Conservation (phyloP, 2,113 vertebrate genomes). For the Trichechus manatus region DNA sequence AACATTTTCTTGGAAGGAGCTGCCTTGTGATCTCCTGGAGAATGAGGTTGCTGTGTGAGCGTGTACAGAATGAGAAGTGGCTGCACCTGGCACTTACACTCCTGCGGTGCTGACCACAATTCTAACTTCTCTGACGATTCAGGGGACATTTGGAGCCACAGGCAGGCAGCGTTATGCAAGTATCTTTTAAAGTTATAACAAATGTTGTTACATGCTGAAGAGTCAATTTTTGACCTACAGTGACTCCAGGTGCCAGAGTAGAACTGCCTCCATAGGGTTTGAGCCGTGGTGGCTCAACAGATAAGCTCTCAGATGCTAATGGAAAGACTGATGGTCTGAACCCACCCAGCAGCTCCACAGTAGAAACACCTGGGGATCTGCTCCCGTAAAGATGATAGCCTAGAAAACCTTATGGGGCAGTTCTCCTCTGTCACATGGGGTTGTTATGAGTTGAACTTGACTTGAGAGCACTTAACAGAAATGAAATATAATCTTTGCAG, state of each 20-base stretch:
- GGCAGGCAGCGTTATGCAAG: background rate
- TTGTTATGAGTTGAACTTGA: too few species aligned
- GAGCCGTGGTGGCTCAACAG: too few species aligned
- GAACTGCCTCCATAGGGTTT: background rate
- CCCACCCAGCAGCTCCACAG: too few species aligned
- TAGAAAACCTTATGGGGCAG: too few species aligned
- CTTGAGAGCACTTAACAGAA: too few species aligned
- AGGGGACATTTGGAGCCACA: accelerated
- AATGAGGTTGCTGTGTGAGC: accelerated
- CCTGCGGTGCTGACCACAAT: background rate
- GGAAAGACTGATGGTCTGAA: too few species aligned
- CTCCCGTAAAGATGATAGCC: too few species aligned
- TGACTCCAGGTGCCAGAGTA: background rate
- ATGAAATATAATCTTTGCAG: too few species aligned
- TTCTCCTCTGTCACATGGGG: too few species aligned
- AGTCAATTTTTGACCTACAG: background rate
- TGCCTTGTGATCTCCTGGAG: background rate
- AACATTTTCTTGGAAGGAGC: background rate
- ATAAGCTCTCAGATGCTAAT: too few species aligned
- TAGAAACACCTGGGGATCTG: too few species aligned
- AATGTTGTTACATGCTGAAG: background rate
- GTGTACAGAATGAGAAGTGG: accelerated
- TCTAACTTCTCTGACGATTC: background rate
- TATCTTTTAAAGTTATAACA: background rate
- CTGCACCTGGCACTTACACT: background rate